Evolutionary conservation across 2,888 invertebrate species (phyloP).

Genomic region (Megastigmus dorsalis): DNA sequence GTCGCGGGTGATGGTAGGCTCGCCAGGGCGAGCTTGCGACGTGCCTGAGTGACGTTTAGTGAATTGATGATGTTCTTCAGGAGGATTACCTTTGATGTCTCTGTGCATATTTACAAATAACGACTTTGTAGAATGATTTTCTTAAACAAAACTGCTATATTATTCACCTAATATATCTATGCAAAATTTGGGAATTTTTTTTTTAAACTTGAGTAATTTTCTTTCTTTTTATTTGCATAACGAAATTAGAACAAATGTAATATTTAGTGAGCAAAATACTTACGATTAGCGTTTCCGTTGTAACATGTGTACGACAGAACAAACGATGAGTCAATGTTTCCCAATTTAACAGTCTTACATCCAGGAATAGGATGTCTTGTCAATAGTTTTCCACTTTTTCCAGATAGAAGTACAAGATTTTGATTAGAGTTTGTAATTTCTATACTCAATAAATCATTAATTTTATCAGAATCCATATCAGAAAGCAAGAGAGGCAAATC

Average conservation of each 20-base stretch:
- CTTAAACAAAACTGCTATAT: neutral
- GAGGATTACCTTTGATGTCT: conserved; percentile 75
- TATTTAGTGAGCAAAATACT: conserved; percentile 26
- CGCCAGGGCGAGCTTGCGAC: conserved; percentile 47
- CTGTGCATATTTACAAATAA: conserved; percentile 72
- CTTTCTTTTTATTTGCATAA: neutral
- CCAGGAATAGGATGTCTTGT: conserved; percentile 66
- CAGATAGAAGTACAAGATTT: conserved; percentile 83
- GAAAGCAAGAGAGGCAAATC: conserved; percentile 83
- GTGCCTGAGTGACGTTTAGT: conserved; percentile 69
- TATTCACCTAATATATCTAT: neutral
- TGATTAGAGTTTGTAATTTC: conserved; percentile 66
- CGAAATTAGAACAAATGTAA: neutral
- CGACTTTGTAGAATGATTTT: no score
- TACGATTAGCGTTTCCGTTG: conserved; percentile 61
- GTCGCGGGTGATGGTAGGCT: neutral
- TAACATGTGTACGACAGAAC: conserved; percentile 65
- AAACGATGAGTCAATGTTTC: conserved; percentile 61
- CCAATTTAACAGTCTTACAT: conserved; percentile 61
- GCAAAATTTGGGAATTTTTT: neutral
- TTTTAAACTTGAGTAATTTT: no score
- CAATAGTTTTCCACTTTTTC: conserved; percentile 81
- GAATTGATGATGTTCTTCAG: conserved; percentile 74
- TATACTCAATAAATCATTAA: conserved; percentile 80
- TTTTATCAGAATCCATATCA: conserved; percentile 83